Conservation (phyloP, 2,797 vertebrate species). For the Hyperoplus immaculatus region DNA sequence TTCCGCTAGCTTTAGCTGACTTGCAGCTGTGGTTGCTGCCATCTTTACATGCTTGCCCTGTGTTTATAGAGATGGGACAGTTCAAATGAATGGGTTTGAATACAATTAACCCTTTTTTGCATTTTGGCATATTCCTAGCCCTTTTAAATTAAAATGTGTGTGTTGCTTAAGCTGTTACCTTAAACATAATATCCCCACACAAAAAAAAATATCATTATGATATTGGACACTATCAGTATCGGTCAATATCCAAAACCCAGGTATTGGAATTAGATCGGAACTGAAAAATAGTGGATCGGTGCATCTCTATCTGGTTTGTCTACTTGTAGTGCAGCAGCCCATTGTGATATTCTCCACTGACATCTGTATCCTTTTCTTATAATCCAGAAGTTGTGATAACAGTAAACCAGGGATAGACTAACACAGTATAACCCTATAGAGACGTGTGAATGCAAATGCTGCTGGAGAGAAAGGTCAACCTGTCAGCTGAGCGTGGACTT, state of each 20-base stretch:
- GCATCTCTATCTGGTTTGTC: background rate
- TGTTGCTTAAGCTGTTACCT: too few relatives aligned
- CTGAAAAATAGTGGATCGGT: too few relatives aligned
- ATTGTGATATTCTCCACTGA: background rate
- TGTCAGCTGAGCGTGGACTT: conserved; percentile 63
- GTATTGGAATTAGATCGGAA: too few relatives aligned
- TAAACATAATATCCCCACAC: too few relatives aligned
- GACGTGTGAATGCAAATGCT: conserved; percentile 23
- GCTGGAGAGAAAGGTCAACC: background rate
- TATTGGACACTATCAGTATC: too few relatives aligned
- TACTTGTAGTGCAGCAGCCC: background rate
- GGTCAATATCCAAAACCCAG: too few relatives aligned
- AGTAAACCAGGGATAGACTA: background rate
- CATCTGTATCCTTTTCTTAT: background rate
- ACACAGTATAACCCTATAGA: background rate
- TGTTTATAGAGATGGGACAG: too few relatives aligned
- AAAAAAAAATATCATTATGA: too few relatives aligned
- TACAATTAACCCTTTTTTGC: too few relatives aligned
- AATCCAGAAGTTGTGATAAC: conserved; percentile 1
- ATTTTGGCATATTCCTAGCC: too few relatives aligned
- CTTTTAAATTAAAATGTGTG: too few relatives aligned
- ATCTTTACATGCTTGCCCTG: conserved; percentile 34
- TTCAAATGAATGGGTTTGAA: too few relatives aligned
- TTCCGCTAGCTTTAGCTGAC: conserved; percentile 54
- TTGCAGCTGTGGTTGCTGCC: conserved; percentile 46